These are phyloP conservation scores for Scaptomyza pallida DNA, from an alignment of 1,140 invertebrate species.

Conservation along the genomic window DNA sequence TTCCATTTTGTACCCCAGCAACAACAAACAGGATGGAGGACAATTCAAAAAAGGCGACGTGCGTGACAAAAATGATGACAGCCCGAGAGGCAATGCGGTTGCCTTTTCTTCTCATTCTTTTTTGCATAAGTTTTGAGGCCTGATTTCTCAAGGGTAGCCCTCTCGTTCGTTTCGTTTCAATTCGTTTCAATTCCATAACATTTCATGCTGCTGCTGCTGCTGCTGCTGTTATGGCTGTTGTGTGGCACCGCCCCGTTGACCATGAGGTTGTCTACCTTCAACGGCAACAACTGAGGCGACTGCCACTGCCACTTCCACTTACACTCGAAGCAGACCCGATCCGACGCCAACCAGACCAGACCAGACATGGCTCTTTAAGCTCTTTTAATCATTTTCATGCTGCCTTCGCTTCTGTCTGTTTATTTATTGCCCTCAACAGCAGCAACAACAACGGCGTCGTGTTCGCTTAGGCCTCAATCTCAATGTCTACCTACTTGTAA, in stretches of 20 bases:
- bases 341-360: too few relatives aligned
- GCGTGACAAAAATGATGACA: constrained; percentile 82
- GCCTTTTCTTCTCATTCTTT: constrained; percentile 13
- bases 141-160: neutral
- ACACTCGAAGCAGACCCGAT: too few relatives aligned
- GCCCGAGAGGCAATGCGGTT: constrained; percentile 16
- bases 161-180: constrained; percentile 35
- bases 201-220: constrained; percentile 19
- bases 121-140: constrained; percentile 18
- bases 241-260: constrained; percentile 58
- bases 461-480: constrained; percentile 70
- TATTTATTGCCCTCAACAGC: constrained; percentile 63
- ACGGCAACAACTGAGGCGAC: constrained; percentile 6
- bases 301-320: constrained; percentile 48
- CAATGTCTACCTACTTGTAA: constrained; percentile 77
- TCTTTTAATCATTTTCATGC: constrained; percentile 82
- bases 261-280: constrained; percentile 63
- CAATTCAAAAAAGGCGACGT: constrained; percentile 67
- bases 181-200: constrained; percentile 37
- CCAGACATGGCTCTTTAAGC: constrained; percentile 75
- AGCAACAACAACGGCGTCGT: constrained; percentile 20
- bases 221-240: neutral
- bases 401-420: constrained; percentile 64
- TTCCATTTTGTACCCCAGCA: constrained; percentile 56
- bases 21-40: constrained; percentile 48